These are phyloP conservation scores for Peromyscus californicus DNA, from an alignment of 2,113 vertebrate species.

Conservation along the genomic window DNA sequence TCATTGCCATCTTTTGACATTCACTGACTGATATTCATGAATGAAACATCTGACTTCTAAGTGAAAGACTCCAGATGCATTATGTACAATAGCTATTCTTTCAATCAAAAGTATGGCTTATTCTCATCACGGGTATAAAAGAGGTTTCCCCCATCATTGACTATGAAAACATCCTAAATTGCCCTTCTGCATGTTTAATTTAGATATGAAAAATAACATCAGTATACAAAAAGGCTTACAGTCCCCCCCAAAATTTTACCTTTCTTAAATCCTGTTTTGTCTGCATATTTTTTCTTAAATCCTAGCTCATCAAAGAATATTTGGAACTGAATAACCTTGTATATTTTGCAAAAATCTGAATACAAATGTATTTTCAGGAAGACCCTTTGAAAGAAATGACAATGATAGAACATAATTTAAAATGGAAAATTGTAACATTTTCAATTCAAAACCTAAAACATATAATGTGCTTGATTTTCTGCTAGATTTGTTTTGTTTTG, in stretches of 20 bases:
- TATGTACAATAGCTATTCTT: conserved; percentile 80
- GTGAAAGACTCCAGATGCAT: conserved; percentile 83
- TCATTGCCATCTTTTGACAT: conserved; percentile 73
- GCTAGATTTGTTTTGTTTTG: not conserved
- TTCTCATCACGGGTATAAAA: conserved; percentile 56
- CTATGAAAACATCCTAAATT: conserved; percentile 59
- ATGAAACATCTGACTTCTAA: conserved; percentile 83
- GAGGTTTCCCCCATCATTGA: conserved; percentile 44
- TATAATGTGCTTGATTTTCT: not conserved
- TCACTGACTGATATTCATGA: conserved; percentile 80
- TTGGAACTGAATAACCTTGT: not conserved
- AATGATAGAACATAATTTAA: not conserved
- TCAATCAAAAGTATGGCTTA: conserved; percentile 68
- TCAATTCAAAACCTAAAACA: not conserved
- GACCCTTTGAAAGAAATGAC: not conserved
- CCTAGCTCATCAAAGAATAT: not conserved
- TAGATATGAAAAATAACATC: conserved; percentile 57
- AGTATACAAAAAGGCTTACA: conserved; percentile 39
- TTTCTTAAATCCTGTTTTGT: conserved; percentile 18
- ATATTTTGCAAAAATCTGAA: conserved; percentile 34
- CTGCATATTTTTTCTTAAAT: not conserved
- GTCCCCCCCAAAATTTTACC: conserved; percentile 9
- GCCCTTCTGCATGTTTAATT: conserved; percentile 47
- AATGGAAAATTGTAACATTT: not conserved
- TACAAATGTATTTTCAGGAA: conserved; percentile 52